These are phyloP conservation scores for Setophaga petechia DNA, from an alignment of 2,113 vertebrate genomes.

Conservation along the genomic window DNA sequence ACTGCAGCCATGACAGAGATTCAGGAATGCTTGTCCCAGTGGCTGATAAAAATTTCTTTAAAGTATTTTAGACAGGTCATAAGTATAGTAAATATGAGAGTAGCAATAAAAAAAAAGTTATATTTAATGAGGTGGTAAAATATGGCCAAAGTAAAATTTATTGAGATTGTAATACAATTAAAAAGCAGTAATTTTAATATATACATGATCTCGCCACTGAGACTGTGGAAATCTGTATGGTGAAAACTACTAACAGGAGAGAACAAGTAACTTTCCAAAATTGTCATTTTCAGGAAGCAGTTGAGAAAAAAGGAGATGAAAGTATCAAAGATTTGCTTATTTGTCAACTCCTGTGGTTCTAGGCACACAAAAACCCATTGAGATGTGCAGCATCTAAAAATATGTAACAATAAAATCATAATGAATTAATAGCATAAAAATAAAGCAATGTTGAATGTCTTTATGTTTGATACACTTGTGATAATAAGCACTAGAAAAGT, in stretches of 20 bases:
- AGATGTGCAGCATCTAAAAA: background rate
- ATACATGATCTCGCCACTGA: background rate
- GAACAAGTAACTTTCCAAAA: background rate
- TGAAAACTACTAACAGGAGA: background rate
- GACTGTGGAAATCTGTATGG: background rate
- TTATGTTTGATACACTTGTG: background rate
- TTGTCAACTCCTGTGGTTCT: background rate
- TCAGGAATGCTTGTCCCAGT: background rate
- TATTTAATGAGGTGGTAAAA: background rate
- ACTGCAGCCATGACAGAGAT: background rate
- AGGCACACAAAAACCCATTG: background rate
- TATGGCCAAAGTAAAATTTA: background rate
- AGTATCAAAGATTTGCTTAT: background rate
- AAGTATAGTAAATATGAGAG: background rate
- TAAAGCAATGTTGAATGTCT: background rate
- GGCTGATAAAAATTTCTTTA: background rate
- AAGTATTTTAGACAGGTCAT: background rate
- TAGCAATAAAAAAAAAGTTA: background rate
- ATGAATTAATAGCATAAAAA: background rate
- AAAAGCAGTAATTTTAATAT: background rate
- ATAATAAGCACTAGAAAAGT: background rate
- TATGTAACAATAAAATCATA: background rate
- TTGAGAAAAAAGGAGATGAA: background rate
- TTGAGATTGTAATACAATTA: conserved; percentile 14
- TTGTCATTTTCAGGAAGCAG: background rate